Evolutionary conservation across 2,888 invertebrate genomes (phyloP).

Genomic region (Oxycera nigricornis): DNA sequence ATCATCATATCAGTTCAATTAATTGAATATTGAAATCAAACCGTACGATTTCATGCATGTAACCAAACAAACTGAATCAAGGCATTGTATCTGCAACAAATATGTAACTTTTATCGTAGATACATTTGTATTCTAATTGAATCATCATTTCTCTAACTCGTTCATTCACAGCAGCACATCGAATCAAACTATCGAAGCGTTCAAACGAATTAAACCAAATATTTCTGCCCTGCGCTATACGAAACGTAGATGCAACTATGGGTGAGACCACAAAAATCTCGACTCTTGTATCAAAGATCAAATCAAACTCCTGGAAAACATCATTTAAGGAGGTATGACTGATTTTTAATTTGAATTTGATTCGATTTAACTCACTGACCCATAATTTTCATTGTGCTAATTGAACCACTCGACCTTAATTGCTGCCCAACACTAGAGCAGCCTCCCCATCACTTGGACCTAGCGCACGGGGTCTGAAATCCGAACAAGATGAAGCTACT

Average conservation of each 20-base stretch:
- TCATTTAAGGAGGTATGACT: conserved; percentile 7
- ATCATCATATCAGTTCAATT: too few species aligned
- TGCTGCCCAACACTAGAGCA: background rate
- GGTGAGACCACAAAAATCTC: background rate
- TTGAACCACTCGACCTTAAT: background rate
- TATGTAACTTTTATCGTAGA: too few species aligned
- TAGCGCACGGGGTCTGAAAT: background rate
- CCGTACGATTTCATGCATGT: too few species aligned
- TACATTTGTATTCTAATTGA: conserved; percentile 4
- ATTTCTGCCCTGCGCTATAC: too few species aligned
- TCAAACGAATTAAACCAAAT: background rate
- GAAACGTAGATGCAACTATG: background rate
- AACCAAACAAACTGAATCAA: too few species aligned
- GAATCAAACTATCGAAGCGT: conserved; percentile 14
- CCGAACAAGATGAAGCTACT: background rate
- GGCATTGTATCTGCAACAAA: too few species aligned
- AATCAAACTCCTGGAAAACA: conserved; percentile 1
- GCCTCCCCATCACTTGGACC: background rate
- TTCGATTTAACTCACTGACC: conserved; percentile 14
- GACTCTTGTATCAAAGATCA: conserved; percentile 15
- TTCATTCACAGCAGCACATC: conserved; percentile 25
- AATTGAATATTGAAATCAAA: too few species aligned
- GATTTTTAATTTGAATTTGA: conserved; percentile 20
- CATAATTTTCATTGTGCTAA: background rate
- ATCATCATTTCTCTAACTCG: background rate